These are phyloP conservation scores for Trichechus manatus DNA, from an alignment of 2,113 vertebrate genomes.

Conservation along the genomic window DNA sequence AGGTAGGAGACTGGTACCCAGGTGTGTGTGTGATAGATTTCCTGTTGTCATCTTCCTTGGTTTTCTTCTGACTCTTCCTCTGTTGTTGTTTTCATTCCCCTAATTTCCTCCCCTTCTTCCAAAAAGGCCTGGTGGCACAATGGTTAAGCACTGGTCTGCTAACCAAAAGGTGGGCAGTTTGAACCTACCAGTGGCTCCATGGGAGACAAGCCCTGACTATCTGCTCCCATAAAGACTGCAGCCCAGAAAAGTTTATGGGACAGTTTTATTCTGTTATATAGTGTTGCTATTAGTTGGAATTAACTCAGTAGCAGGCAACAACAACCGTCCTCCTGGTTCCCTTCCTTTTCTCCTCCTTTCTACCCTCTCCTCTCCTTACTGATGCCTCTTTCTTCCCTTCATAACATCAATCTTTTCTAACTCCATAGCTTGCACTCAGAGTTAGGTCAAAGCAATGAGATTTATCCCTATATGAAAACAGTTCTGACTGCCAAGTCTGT, in stretches of 20 bases:
- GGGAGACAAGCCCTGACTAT: neutral
- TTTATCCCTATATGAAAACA: neutral
- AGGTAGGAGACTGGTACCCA: neutral
- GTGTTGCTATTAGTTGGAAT: neutral
- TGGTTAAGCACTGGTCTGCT: neutral
- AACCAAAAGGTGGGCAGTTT: neutral
- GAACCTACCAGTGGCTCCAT: neutral
- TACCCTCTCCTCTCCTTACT: neutral
- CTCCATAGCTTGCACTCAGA: neutral
- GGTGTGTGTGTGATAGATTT: fast-evolving
- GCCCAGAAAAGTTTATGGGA: neutral
- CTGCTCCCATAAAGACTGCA: neutral
- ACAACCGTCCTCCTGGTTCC: neutral
- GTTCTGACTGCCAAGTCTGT: neutral
- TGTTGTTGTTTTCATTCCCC: neutral
- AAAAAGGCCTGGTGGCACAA: neutral
- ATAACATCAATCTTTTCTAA: neutral
- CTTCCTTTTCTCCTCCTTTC: neutral
- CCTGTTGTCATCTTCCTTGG: neutral
- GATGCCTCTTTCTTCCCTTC: neutral
- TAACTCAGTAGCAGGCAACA: neutral
- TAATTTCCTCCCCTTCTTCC: neutral
- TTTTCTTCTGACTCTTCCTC: neutral
- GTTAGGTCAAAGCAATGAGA: neutral
- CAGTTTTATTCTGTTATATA: neutral